These are phyloP conservation scores for Echeneis naucrates DNA, from an alignment of 2,797 vertebrate species.

Conservation along the genomic window DNA sequence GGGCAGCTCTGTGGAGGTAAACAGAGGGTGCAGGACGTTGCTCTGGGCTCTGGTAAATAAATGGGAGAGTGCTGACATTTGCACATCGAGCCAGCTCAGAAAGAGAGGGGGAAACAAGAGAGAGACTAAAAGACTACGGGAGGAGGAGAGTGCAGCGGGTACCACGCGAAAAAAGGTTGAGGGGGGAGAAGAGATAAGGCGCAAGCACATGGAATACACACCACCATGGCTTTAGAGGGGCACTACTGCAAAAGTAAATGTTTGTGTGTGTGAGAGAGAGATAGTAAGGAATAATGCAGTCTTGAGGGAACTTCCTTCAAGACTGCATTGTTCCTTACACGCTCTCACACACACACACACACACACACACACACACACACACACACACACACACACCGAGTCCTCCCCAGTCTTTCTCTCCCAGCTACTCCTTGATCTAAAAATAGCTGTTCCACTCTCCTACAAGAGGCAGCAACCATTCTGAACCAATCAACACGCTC, in stretches of 20 bases:
- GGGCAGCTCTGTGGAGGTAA: conserved; percentile 69
- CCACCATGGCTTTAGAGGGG: conserved; percentile 71
- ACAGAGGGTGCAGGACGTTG: conserved; percentile 72
- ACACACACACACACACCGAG: conserved; percentile 51
- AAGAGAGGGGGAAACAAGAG: conserved; percentile 50
- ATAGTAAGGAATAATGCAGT: no score
- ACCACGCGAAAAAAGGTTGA: conserved; percentile 31
- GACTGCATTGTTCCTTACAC: conserved; percentile 78
- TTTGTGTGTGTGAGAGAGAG: conserved; percentile 44
- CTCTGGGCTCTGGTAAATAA: conserved; percentile 78
- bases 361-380: conserved; percentile 44
- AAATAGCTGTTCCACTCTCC: conserved; percentile 83
- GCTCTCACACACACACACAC: conserved; percentile 47
- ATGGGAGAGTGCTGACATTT: conserved; percentile 82
- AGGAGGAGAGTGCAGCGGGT: conserved; percentile 3
- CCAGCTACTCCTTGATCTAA: conserved; percentile 84
- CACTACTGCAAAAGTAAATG: conserved; percentile 73
- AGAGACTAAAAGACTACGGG: conserved; percentile 44
- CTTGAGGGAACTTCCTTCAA: conserved; percentile 80
- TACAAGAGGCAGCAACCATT: conserved; percentile 85
- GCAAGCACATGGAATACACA: conserved; percentile 64
- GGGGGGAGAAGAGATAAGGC: conserved; percentile 42
- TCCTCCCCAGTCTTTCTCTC: conserved; percentile 80
- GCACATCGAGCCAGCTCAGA: conserved; percentile 71
- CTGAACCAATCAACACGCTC: conserved; percentile 84